Conservation (phyloP, 2,888 invertebrate species). For the Drosophila glabriapex region DNA sequence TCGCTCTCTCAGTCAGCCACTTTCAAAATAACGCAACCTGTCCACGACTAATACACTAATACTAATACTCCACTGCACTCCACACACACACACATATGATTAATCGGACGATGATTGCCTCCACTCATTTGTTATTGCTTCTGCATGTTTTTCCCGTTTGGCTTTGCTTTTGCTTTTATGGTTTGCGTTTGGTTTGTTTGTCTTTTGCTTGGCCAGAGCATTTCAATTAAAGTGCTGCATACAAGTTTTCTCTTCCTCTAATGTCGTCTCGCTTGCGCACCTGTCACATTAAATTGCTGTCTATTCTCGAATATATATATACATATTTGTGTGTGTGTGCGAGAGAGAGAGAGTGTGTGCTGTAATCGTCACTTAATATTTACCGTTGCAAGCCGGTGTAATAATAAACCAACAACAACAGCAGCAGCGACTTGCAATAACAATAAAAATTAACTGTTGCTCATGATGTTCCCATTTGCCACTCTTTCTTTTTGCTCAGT, state of each 20-base stretch:
- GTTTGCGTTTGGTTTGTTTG: conserved; percentile 42
- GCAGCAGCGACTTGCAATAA: conserved; percentile 4
- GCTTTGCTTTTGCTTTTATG: conserved; percentile 20
- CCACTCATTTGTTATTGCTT: conserved; percentile 52
- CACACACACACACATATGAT: conserved; percentile 14
- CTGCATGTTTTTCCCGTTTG: conserved; percentile 53
- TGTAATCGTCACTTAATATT: conserved; percentile 69
- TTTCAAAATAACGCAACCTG: conserved; percentile 70
- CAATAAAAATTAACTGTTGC: conserved; percentile 49
- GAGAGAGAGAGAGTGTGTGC: conserved; percentile 38
- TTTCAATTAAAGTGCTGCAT: conserved; percentile 74
- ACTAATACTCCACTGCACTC: conserved; percentile 1
- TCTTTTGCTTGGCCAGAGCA: conserved; percentile 42
- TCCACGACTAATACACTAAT: conserved; percentile 21
- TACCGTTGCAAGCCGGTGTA: conserved; percentile 73
- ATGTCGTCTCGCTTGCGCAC: conserved; percentile 51
- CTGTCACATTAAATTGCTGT: conserved; percentile 40
- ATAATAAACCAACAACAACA: conserved; percentile 54
- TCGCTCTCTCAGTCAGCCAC: conserved; percentile 26
- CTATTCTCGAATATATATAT: conserved; percentile 5
- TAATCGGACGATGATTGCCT: conserved; percentile 29
- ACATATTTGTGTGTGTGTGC: conserved; percentile 8
- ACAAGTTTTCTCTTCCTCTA: conserved; percentile 68
- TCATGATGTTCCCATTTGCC: conserved; percentile 39
- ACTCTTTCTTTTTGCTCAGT: conserved; percentile 47